phyloP scores from a whole-genome alignment of 2,888 invertebrate species.

The Xiphydria camelus region DNA sequence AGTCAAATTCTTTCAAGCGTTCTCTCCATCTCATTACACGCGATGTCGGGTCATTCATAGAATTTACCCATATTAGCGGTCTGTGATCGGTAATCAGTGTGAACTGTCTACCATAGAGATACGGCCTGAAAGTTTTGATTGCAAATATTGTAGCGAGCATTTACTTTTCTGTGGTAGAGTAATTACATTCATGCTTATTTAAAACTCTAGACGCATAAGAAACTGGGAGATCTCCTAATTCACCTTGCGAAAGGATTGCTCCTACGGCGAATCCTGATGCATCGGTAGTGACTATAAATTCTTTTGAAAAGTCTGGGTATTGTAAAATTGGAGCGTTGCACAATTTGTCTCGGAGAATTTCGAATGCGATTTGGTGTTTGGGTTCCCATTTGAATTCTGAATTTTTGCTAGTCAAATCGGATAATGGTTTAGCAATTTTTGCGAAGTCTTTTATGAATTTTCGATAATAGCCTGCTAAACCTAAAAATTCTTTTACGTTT shows the following conservation, averaged over 20 bases:
- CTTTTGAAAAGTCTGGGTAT: slow-evolving; percentile 1
- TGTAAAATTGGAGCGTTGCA: not conserved
- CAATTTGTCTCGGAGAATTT: not conserved
- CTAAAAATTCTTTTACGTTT: too few relatives aligned
- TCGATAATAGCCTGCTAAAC: too few relatives aligned
- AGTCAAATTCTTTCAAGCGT: slow-evolving; percentile 13
- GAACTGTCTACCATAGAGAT: not conserved
- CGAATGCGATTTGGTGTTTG: too few relatives aligned
- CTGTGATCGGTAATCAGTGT: slow-evolving; percentile 1
- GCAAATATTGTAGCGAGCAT: not conserved
- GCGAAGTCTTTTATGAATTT: too few relatives aligned
- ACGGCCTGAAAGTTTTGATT: not conserved
- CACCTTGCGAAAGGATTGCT: not conserved
- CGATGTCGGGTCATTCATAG: not conserved
- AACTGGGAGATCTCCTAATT: slow-evolving; percentile 14
- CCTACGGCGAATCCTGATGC: slow-evolving; percentile 1
- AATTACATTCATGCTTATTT: slow-evolving; percentile 19
- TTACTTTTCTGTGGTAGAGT: slow-evolving; percentile 8
- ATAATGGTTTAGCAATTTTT: too few relatives aligned
- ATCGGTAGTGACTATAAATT: slow-evolving; percentile 1
- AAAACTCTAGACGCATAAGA: slow-evolving; percentile 22
- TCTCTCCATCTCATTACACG: not conserved
- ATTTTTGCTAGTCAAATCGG: too few relatives aligned
- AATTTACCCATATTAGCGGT: not conserved
- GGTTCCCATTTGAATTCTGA: too few relatives aligned